A percentile compares a stretch with the other conserved stretches of the same genome.
Evolutionary conservation across 92 coral and sea anemone species (phyloP).

Genomic region (Phenganax subtilis): DNA sequence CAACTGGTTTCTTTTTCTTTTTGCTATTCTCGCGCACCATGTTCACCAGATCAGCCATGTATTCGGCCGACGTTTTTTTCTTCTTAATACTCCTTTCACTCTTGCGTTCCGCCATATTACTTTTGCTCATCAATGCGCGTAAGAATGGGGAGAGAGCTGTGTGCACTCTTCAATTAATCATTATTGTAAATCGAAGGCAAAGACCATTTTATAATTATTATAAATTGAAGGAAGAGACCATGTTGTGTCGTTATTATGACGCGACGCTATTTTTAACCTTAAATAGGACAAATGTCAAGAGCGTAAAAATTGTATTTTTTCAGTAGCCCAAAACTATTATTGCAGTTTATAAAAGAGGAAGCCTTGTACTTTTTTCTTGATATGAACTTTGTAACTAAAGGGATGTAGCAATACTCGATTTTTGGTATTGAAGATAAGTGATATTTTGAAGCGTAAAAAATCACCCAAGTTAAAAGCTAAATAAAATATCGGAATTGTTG

Average conservation of each 20-base stretch:
- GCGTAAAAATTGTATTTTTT: not conserved
- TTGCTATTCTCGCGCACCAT: no score
- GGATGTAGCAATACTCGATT: not conserved
- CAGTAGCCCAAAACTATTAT: not conserved
- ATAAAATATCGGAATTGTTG: not conserved
- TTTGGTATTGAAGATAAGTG: not conserved
- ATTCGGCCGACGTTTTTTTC: no score
- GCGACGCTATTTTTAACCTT: not conserved
- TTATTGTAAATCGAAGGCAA: no score
- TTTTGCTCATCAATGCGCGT: no score
- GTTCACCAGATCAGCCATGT: no score
- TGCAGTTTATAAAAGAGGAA: conserved; percentile 1
- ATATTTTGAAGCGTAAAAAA: not conserved
- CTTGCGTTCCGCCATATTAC: no score
- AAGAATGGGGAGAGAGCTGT: no score
- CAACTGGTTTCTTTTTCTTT: no score
- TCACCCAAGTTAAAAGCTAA: not conserved
- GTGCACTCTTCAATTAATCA: no score
- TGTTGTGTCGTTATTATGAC: not conserved
- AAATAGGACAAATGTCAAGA: not conserved
- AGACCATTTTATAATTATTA: no score
- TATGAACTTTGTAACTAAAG: not conserved
- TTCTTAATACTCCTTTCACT: no score
- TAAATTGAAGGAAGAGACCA: no score
- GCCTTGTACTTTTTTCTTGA: not conserved